A percentile compares a stretch with the other conserved stretches of the same genome.
These are phyloP conservation scores for Benitochromis conjunctus DNA, from an alignment of 2,113 vertebrate genomes.

Conservation along the genomic window DNA sequence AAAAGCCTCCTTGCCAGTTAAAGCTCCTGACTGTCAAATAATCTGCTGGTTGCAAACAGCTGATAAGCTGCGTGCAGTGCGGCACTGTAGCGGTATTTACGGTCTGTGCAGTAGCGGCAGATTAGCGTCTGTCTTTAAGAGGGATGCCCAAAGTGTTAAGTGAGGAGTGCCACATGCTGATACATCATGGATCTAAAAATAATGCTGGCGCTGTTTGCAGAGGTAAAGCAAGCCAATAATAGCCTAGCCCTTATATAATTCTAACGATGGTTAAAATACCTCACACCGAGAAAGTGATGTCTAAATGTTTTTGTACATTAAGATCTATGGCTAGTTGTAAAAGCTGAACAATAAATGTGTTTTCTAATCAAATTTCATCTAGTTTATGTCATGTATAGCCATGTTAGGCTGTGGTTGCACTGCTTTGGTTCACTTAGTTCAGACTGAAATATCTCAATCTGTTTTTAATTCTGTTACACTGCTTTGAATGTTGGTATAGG, in stretches of 20 bases:
- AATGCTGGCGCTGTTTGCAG: background rate
- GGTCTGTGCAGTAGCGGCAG: background rate
- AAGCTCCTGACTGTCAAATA: constrained; percentile 45
- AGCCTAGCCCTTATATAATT: background rate
- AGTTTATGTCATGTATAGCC: background rate
- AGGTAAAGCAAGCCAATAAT: background rate
- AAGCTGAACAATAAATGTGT: background rate
- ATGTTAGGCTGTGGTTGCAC: background rate
- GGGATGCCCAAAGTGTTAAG: background rate
- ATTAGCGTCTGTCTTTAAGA: constrained; percentile 23
- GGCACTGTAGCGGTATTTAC: constrained; percentile 39
- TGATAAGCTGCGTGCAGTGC: constrained; percentile 43
- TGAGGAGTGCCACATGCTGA: background rate
- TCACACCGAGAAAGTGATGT: background rate
- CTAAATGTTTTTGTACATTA: background rate
- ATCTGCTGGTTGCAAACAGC: constrained; percentile 38
- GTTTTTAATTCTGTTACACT: background rate
- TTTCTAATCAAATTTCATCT: background rate
- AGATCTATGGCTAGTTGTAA: background rate
- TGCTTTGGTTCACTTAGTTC: background rate
- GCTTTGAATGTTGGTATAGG: background rate
- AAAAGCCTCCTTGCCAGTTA: background rate
- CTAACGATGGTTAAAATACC: background rate
- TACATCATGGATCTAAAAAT: background rate
- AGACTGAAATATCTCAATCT: background rate